These are phyloP conservation scores for Dromiciops gliroides DNA, from an alignment of 2,113 vertebrate species.

Conservation along the genomic window DNA sequence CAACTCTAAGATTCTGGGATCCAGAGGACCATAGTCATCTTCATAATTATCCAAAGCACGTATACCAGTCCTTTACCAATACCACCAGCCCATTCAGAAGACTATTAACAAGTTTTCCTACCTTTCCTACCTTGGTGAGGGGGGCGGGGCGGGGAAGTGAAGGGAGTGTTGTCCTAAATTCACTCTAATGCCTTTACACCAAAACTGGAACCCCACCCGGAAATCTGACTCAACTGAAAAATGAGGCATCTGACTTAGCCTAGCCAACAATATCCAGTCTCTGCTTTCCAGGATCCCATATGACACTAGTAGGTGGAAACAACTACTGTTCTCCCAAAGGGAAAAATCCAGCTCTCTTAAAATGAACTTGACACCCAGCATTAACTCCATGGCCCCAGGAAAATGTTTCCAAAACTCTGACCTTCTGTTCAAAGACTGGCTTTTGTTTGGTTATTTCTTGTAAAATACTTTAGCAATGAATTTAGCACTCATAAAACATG, in stretches of 20 bases:
- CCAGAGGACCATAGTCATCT: background rate
- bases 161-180: conserved; percentile 70
- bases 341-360: conserved; percentile 62
- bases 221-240: conserved; percentile 82
- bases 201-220: conserved; percentile 77
- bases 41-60: background rate
- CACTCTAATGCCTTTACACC: conserved; percentile 72
- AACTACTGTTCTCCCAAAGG: conserved; percentile 72
- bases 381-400: conserved; percentile 70
- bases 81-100: conserved; percentile 22
- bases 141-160: conserved; percentile 64
- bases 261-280: conserved; percentile 79
- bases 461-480: conserved; percentile 68
- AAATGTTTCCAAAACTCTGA: conserved; percentile 78
- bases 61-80: background rate
- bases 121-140: too few species aligned
- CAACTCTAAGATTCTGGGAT: background rate
- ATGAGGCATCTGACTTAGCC: conserved; percentile 77
- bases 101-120: conserved; percentile 51
- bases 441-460: conserved; percentile 74
- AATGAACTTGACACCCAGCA: conserved; percentile 58
- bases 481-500: conserved; percentile 64
- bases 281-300: conserved; percentile 83
- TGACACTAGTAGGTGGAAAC: conserved; percentile 81
- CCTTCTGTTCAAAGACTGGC: conserved; percentile 79